Evolutionary conservation across 1,140 invertebrate species (phyloP).

Genomic region (Nylanderia fulva): DNA sequence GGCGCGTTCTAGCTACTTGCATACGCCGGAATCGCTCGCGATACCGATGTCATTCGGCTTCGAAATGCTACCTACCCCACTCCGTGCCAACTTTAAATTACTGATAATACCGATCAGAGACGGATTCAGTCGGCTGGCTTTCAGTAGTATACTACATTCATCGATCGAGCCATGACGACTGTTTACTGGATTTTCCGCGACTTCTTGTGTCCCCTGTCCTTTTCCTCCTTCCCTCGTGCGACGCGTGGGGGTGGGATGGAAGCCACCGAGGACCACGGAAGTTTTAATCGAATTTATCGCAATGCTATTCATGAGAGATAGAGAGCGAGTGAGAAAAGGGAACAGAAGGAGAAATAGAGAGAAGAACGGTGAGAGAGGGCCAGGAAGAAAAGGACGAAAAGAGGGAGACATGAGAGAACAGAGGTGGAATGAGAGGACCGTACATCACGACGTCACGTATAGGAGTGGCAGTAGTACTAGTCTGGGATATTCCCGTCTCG

Average conservation of each 20-base stretch:
- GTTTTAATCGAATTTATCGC: slow-evolving; percentile 86
- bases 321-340: slow-evolving; percentile 65
- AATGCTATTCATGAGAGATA: slow-evolving; percentile 85
- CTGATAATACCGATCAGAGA: slow-evolving; percentile 51
- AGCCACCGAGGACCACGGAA: slow-evolving; percentile 79
- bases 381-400: slow-evolving; percentile 40
- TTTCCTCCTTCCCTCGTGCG: slow-evolving; percentile 1
- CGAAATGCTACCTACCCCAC: slow-evolving; percentile 52
- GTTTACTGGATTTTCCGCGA: slow-evolving; percentile 73
- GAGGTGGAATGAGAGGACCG: slow-evolving; percentile 67
- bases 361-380: not conserved
- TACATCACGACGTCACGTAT: slow-evolving; percentile 83
- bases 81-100: slow-evolving; percentile 61
- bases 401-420: slow-evolving; percentile 50
- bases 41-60: slow-evolving; percentile 61
- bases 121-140: slow-evolving; percentile 59
- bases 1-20: slow-evolving; percentile 53
- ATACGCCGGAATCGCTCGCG: slow-evolving; percentile 50
- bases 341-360: not conserved
- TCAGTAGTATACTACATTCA: slow-evolving; percentile 51
- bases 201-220: slow-evolving; percentile 67
- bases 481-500: slow-evolving; percentile 64
- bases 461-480: slow-evolving; percentile 68
- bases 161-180: slow-evolving; percentile 66
- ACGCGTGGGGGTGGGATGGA: slow-evolving; percentile 57